phyloP scores from a whole-genome alignment of 2,113 vertebrate genomes.

The Gasterosteus aculeatus region DNA sequence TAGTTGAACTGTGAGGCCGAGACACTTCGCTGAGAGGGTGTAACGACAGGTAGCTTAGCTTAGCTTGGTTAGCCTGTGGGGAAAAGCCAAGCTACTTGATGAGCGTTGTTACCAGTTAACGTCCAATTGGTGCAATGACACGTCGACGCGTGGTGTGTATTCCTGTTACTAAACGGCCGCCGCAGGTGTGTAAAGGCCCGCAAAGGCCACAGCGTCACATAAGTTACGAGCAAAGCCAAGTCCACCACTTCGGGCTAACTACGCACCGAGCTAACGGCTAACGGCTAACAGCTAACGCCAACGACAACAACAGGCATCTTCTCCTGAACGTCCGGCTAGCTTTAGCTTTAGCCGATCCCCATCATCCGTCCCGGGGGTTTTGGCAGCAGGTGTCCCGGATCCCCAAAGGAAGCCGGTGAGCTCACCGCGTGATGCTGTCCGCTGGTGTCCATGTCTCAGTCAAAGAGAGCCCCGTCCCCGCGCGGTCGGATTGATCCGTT shows the following conservation, averaged over 20 bases:
- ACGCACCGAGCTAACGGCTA: conserved; percentile 50
- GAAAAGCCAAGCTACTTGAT: background rate
- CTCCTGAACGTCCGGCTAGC: conserved; percentile 6
- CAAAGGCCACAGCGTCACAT: background rate
- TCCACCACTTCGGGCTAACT: conserved; percentile 41
- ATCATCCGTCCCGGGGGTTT: conserved; percentile 1
- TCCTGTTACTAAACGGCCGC: fast-evolving
- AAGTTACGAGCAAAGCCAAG: background rate
- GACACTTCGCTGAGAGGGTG: conserved; percentile 16
- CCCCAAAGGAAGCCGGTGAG: background rate
- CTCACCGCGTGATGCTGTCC: conserved; percentile 64
- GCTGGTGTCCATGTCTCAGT: conserved; percentile 64
- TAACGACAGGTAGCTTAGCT: conserved; percentile 33
- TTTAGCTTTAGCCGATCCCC: conserved; percentile 20
- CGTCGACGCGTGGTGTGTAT: background rate
- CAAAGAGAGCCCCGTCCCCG: conserved; percentile 5
- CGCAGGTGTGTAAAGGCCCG: no score
- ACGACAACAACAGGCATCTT: conserved; percentile 32
- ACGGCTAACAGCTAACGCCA: background rate
- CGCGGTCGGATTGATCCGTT: background rate
- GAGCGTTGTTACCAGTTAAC: background rate
- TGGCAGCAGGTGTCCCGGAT: conserved; percentile 44
- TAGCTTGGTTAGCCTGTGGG: conserved; percentile 25
- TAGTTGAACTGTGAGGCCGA: conserved; percentile 30
- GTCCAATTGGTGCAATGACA: background rate